These are phyloP conservation scores for Aporrectodea caliginosa DNA, from an alignment of 1,140 invertebrate genomes.

Conservation along the genomic window DNA sequence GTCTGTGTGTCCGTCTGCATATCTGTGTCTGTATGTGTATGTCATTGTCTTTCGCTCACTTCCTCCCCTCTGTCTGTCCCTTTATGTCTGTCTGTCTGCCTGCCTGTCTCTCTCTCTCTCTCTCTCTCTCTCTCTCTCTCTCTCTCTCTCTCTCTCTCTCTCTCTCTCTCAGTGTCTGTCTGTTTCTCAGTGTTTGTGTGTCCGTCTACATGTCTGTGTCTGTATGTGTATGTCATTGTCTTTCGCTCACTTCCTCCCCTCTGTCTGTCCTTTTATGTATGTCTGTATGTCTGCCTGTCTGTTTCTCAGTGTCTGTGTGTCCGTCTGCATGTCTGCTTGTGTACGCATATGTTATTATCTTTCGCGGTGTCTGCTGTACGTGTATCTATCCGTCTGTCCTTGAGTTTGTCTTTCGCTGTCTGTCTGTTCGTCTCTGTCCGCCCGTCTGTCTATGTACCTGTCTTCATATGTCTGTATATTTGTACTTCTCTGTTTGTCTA, in stretches of 20 bases:
- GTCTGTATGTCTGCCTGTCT: constrained; percentile 10
- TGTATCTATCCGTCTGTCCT: not conserved
- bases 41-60: no score
- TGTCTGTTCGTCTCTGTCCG: not conserved
- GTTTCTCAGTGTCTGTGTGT: constrained; percentile 1
- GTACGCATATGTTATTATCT: no score
- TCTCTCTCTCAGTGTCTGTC: constrained; percentile 26
- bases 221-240: not conserved
- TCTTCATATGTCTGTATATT: no score
- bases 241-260: not conserved
- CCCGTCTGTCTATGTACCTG: constrained; percentile 5
- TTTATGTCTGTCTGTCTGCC: not conserved
- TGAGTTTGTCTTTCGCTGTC: not conserved
- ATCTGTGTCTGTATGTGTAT: no score
- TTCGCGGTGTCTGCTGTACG: constrained; percentile 5
- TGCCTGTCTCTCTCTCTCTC: constrained; percentile 22
- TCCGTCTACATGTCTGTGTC: not conserved
- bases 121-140: constrained; percentile 25
- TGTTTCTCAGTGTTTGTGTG: not conserved
- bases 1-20: no score
- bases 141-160: constrained; percentile 28
- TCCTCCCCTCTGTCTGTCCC: no score
- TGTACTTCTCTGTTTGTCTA: constrained; percentile 11
- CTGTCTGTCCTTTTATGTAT: constrained; percentile 11
- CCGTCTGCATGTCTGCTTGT: constrained; percentile 11